phyloP scores from a whole-genome alignment of 2,113 vertebrate genomes.

The Percina caprodes region DNA sequence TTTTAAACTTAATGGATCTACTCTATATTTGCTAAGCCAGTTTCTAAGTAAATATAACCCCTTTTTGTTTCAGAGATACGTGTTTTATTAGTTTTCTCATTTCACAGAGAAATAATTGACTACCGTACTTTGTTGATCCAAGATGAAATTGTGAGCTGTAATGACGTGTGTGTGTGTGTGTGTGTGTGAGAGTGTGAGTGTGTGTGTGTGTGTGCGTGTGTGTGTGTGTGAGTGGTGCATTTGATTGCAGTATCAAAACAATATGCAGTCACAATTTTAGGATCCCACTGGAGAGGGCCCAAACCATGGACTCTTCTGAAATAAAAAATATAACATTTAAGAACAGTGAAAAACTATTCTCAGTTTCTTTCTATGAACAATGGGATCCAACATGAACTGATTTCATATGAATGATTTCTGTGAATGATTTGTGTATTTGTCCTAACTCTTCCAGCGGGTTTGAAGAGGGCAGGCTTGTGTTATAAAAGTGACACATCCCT shows the following conservation, averaged over 20 bases:
- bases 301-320: neutral
- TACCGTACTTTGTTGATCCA: neutral
- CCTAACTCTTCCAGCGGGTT: neutral
- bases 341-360: neutral
- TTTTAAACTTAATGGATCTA: conserved; percentile 13
- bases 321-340: neutral
- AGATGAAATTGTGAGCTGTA: neutral
- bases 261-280: neutral
- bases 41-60: conserved; percentile 6
- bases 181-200: neutral
- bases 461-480: neutral
- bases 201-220: too few relatives aligned
- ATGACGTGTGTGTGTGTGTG: neutral
- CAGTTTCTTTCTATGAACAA: neutral
- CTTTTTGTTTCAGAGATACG: neutral
- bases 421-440: neutral
- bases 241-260: neutral
- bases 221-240: neutral
- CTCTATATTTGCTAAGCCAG: conserved; percentile 18
- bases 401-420: neutral
- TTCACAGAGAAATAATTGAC: neutral
- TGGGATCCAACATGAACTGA: too few relatives aligned
- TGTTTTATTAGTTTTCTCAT: neutral
- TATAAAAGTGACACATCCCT: neutral
- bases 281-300: neutral